These are phyloP conservation scores for Drosophila tani DNA, from an alignment of 1,140 invertebrate species.

Conservation along the genomic window DNA sequence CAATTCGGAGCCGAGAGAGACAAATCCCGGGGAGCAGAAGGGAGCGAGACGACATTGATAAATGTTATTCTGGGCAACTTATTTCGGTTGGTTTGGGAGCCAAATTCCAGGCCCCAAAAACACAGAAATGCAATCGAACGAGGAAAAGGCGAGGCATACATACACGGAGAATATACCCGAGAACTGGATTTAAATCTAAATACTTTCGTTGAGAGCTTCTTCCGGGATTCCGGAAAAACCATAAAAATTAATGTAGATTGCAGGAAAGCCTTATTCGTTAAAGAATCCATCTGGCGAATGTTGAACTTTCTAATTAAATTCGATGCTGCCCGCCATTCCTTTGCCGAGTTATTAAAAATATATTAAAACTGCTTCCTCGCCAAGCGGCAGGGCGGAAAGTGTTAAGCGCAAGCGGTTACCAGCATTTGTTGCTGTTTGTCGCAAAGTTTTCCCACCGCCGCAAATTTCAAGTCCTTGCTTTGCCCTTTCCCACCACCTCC, in stretches of 20 bases:
- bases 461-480: conserved; percentile 55
- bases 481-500: neutral
- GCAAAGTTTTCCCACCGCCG: conserved; percentile 56
- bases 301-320: conserved; percentile 63
- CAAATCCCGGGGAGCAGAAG: conserved; percentile 8
- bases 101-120: conserved; percentile 15
- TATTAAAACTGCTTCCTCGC: conserved; percentile 43
- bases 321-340: conserved; percentile 3
- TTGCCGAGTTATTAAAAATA: conserved; percentile 53
- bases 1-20: conserved; percentile 21
- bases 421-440: conserved; percentile 54
- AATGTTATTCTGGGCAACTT: conserved; percentile 65
- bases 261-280: neutral
- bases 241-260: conserved; percentile 4
- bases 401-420: conserved; percentile 70
- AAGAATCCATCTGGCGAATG: conserved; percentile 32
- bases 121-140: conserved; percentile 20
- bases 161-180: conserved; percentile 2
- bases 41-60: conserved; percentile 54
- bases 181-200: conserved; percentile 3
- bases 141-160: neutral
- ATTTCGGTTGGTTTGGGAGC: conserved; percentile 12
- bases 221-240: neutral
- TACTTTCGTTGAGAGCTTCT: neutral
- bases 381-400: conserved; percentile 41